Conservation (phyloP, 2,888 invertebrate genomes). For the Habrosyne pyritoides region DNA sequence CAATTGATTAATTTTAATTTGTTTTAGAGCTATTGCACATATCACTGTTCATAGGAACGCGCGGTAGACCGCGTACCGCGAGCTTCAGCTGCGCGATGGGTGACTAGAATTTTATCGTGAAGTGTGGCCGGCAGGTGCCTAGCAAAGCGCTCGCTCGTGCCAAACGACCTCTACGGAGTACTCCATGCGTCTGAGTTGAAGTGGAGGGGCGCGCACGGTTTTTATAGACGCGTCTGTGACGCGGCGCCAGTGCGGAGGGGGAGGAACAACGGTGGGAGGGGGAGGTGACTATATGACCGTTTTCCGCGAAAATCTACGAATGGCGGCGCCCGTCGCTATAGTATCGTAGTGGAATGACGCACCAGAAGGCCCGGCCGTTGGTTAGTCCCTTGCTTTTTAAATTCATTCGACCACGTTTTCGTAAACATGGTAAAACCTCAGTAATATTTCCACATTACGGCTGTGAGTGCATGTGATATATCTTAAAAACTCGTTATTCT, state of each 20-base stretch:
- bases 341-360: slow-evolving; percentile 70
- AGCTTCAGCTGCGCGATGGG: slow-evolving; percentile 79
- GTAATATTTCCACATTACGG: slow-evolving; percentile 34
- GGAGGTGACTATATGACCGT: slow-evolving; percentile 69
- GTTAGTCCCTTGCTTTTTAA: slow-evolving; percentile 52
- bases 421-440: slow-evolving; percentile 32
- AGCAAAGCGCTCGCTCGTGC: slow-evolving; percentile 85
- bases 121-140: slow-evolving; percentile 84
- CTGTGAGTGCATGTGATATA: slow-evolving; percentile 54
- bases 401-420: slow-evolving; percentile 27
- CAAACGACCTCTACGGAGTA: slow-evolving; percentile 85
- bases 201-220: slow-evolving; percentile 74
- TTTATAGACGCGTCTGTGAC: slow-evolving; percentile 77
- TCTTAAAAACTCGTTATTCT: slow-evolving; percentile 32
- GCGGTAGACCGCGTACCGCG: slow-evolving; percentile 79
- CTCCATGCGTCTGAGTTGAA: slow-evolving; percentile 84
- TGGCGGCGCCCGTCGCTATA: slow-evolving; percentile 57
- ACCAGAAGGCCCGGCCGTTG: slow-evolving; percentile 63
- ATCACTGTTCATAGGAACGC: slow-evolving; percentile 83
- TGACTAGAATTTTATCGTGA: slow-evolving; percentile 81
- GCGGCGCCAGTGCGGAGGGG: slow-evolving; percentile 56
- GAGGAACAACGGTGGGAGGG: slow-evolving; percentile 33
- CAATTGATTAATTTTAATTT: slow-evolving; percentile 71
- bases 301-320: slow-evolving; percentile 78
- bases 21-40: slow-evolving; percentile 78